Evolutionary conservation across 2,797 vertebrate genomes (phyloP).

Genomic region (Pitangus sulphuratus): DNA sequence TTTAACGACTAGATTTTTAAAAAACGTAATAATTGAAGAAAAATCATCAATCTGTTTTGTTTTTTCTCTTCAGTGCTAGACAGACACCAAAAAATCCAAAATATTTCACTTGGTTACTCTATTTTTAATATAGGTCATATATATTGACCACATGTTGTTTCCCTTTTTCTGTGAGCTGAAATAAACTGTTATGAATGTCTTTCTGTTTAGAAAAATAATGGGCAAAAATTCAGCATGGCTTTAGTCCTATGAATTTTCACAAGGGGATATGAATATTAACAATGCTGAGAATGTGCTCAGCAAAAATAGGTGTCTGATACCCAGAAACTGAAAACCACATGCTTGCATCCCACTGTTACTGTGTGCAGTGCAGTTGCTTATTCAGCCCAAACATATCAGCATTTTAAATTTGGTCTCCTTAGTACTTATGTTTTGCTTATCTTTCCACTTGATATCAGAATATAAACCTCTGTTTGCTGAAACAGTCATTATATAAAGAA

Average conservation of each 20-base stretch:
- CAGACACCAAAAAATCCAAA: not conserved
- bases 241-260: not conserved
- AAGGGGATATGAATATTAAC: not conserved
- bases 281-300: not conserved
- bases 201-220: not conserved
- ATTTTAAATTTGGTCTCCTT: slow-evolving; percentile 13
- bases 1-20: not conserved
- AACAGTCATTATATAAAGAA: not conserved
- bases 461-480: not conserved
- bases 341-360: not conserved
- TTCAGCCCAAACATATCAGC: not conserved
- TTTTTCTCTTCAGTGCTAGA: not conserved
- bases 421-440: not conserved
- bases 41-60: not conserved
- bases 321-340: not conserved
- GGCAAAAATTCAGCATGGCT: not conserved
- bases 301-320: not conserved
- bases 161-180: not conserved
- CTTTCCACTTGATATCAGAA: not conserved
- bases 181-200: not conserved
- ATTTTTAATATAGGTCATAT: not conserved
- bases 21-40: not conserved
- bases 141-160: not conserved
- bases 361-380: not conserved
- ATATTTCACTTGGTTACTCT: not conserved